A percentile compares a stretch with the other conserved stretches of the same genome.
Evolutionary conservation across 2,113 vertebrate genomes (phyloP).

Genomic region (Hypomesus transpacificus): DNA sequence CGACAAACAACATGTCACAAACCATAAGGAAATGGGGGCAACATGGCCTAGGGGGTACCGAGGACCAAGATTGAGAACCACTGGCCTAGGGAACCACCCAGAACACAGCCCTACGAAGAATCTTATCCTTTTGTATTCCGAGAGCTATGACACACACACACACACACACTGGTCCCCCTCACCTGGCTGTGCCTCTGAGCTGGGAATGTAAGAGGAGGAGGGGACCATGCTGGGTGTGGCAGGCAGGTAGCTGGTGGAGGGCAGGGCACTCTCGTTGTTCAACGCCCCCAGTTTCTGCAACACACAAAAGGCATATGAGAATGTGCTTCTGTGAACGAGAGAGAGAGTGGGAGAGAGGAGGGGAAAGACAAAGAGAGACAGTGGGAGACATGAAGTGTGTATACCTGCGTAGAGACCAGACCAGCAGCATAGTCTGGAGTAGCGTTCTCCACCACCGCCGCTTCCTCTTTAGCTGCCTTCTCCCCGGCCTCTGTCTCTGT

Average conservation of each 20-base stretch:
- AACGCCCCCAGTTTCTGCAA: conserved; percentile 90
- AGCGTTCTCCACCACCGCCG: conserved; percentile 85
- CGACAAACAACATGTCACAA: neutral
- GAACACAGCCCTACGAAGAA: neutral
- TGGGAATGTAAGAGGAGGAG: conserved; percentile 91
- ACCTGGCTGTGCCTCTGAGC: conserved; percentile 78
- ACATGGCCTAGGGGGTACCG: neutral
- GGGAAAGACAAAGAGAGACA: neutral
- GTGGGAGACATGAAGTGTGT: neutral
- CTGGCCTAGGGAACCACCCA: neutral
- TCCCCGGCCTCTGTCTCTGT: conserved; percentile 88
- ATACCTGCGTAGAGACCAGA: conserved; percentile 93
- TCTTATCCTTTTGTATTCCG: too few relatives aligned
- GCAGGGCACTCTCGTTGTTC: conserved; percentile 87
- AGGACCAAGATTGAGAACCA: too few relatives aligned
- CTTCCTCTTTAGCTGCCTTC: conserved; percentile 92
- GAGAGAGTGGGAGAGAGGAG: neutral
- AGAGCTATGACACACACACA: too few relatives aligned
- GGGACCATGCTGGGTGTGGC: conserved; percentile 96
- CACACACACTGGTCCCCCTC: neutral
- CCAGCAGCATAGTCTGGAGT: conserved; percentile 97
- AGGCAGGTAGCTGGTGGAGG: conserved; percentile 96
- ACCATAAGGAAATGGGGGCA: neutral
- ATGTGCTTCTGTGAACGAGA: neutral
- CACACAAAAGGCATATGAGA: conserved; percentile 4